phyloP scores from a whole-genome alignment of 2,888 invertebrate genomes.

The Zygogramma bicolorata region DNA sequence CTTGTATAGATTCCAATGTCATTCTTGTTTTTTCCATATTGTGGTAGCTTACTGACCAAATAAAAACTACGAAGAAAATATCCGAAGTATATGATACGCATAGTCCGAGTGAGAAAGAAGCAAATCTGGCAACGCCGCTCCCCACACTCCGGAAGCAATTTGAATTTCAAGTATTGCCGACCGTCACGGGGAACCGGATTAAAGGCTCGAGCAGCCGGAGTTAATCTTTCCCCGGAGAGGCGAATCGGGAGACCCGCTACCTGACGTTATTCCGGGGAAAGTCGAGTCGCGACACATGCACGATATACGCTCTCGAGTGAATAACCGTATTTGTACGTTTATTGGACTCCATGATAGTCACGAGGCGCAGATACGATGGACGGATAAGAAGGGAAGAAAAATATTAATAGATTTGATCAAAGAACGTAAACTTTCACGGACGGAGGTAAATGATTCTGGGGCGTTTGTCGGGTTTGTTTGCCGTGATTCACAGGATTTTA shows the following conservation, averaged over 20 bases:
- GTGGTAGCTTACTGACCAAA: too few species aligned
- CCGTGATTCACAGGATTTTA: too few species aligned
- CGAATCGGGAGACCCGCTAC: not conserved
- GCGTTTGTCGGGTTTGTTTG: too few species aligned
- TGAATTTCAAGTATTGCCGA: conserved; percentile 5
- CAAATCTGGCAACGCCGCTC: not conserved
- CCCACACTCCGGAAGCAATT: not conserved
- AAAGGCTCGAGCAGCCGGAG: not conserved
- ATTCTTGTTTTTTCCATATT: too few species aligned
- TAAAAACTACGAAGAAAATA: too few species aligned
- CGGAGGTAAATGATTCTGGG: too few species aligned
- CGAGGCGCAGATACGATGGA: not conserved
- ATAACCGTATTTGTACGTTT: not conserved
- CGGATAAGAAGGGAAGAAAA: too few species aligned
- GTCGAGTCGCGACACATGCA: not conserved
- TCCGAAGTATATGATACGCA: not conserved
- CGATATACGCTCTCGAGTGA: not conserved
- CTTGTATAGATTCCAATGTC: too few species aligned
- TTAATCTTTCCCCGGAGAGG: conserved; percentile 6
- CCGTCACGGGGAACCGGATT: not conserved
- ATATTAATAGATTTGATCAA: too few species aligned
- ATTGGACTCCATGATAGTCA: not conserved
- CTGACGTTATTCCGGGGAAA: not conserved
- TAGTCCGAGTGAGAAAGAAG: not conserved
- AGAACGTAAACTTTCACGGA: too few species aligned